Base-by-base conservation (phyloP, 2,888 invertebrate species). In the Aspidapion aeneum region DNA sequence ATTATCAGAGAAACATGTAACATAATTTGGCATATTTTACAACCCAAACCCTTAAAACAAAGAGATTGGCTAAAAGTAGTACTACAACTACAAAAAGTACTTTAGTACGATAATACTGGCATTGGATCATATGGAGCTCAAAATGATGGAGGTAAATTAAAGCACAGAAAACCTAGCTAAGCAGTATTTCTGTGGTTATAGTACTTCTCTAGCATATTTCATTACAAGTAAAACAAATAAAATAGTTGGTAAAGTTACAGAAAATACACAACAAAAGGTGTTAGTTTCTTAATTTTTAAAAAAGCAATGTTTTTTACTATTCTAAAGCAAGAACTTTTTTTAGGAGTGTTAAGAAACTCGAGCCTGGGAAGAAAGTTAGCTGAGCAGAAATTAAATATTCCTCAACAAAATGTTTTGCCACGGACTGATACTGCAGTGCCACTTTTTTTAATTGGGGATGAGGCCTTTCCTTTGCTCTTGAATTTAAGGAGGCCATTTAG, bases 401-500 rank as follows among this genome's bases (percentile, higher is more conserved):
- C 52, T 52, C 17, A 52, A 18, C 52, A 18, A 19, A 17, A 52
- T 18, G 19, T 18, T 18, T 19, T 52, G 18, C 52, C 52, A 52
- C 5, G 19, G 7, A 19, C 52, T 9, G 19, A 52, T 52, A 19
- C 7, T n/a, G 5, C 17, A 7, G 52, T 52, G 18, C 52, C 52
- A 52, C 19, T 52, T 52, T 52, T 52, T n/a, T 52, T 52, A 3
- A 19, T 52, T 52, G 52, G 52, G 18, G 19, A 52, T 52, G 52
- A 52, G 19, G 52, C 52, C 19, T 52, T 52, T 52, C 52, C 52
- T 19, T n/a, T 52, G 52, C 52, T 18, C 7, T 17, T 52, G 7
- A 17, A 52, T 52, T 52, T 52, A 52, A 52, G 3, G 52, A 52
- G 52, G 52, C 52, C 52, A 52, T 52, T 18, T 52, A 52, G 52